Conservation (phyloP, 2,888 invertebrate genomes). For the Tachystola acroxantha region DNA sequence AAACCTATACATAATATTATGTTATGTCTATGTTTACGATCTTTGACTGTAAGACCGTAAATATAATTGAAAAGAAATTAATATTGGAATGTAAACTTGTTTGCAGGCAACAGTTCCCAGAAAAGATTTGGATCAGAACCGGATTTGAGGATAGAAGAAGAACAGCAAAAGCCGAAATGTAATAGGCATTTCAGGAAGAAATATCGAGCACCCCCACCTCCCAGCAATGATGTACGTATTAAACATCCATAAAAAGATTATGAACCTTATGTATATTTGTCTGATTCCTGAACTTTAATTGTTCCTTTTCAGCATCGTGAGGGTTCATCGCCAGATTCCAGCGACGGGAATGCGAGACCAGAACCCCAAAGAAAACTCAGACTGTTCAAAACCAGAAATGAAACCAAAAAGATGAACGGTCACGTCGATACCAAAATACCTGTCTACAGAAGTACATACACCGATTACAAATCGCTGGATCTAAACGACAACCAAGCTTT, state of each 20-base stretch:
- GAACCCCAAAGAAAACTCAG: slow-evolving; percentile 79
- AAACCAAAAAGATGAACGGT: slow-evolving; percentile 79
- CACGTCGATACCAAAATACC: slow-evolving; percentile 47
- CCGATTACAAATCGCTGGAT: slow-evolving; percentile 61
- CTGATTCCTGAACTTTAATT: too few species aligned
- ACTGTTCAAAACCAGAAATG: slow-evolving; percentile 86
- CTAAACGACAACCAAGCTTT: slow-evolving; percentile 49
- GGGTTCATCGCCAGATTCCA: slow-evolving; percentile 80
- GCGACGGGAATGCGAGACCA: slow-evolving; percentile 67
- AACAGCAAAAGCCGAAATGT: slow-evolving; percentile 49
- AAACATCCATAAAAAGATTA: too few species aligned
- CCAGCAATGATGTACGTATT: slow-evolving; percentile 54
- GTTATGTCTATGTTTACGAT: too few species aligned
- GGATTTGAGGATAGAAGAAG: slow-evolving; percentile 77
- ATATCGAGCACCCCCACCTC: slow-evolving; percentile 86
- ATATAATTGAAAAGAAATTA: too few species aligned
- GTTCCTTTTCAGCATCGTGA: slow-evolving; percentile 52
- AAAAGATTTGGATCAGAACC: slow-evolving; percentile 87
- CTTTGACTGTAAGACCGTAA: too few species aligned
- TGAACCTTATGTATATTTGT: too few species aligned
- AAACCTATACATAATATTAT: too few species aligned
- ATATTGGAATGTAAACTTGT: too few species aligned
- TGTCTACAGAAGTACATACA: slow-evolving; percentile 42
- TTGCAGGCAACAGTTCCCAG: slow-evolving; percentile 49
- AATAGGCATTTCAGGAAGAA: slow-evolving; percentile 83